Conservation (phyloP, 2,797 vertebrate genomes). For the Tenualosa thibaudeaui region DNA sequence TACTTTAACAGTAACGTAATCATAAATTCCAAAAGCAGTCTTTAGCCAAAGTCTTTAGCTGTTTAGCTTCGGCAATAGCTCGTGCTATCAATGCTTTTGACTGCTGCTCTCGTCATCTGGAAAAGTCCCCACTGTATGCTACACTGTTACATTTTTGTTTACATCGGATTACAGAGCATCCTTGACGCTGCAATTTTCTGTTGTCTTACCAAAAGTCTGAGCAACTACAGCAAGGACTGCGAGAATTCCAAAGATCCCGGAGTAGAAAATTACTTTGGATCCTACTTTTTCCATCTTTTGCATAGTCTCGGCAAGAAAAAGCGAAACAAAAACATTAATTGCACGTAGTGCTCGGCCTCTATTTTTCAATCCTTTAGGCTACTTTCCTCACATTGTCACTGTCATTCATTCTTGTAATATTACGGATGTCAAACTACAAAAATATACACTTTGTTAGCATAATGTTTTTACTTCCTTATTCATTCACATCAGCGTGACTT, state of each 20-base stretch:
- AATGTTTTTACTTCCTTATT: slow-evolving; percentile 19
- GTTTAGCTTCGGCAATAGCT: neutral
- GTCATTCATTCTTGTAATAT: neutral
- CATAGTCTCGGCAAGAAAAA: neutral
- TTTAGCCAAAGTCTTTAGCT: neutral
- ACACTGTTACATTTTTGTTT: neutral
- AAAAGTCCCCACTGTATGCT: neutral
- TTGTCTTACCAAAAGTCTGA: slow-evolving; percentile 52
- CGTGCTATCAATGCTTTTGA: neutral
- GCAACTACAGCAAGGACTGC: slow-evolving; percentile 45
- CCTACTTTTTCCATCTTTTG: neutral
- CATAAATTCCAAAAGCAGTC: too few relatives aligned
- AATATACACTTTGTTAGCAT: neutral
- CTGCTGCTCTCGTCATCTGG: neutral
- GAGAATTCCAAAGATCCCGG: slow-evolving; percentile 50
- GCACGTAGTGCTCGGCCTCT: neutral
- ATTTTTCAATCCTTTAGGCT: neutral
- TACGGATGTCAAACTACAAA: neutral
- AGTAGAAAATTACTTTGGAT: neutral
- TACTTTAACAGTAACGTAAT: too few relatives aligned
- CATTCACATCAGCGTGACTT: neutral
- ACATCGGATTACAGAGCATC: neutral
- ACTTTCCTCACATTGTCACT: neutral
- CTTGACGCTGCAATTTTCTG: neutral
- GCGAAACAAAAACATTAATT: neutral